Base-by-base conservation (phyloP, 2,113 vertebrate genomes). In the Hyaena hyaena region DNA sequence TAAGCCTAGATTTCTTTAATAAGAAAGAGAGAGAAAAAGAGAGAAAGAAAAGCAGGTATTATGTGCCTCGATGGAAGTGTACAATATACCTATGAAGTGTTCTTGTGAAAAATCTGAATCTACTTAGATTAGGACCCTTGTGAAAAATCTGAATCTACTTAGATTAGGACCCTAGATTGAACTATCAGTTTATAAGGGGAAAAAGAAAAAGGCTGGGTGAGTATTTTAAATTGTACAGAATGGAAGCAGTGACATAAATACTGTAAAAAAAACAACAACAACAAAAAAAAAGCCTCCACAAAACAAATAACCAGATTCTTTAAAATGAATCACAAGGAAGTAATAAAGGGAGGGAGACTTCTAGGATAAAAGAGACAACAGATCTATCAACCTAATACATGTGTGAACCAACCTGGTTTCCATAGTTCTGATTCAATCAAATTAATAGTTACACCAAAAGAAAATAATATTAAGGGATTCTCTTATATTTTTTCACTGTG, bases 311-410 rank as follows among this genome's bases (percentile, higher is more conserved):
- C 26, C 2, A 39, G 16, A 9, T 87, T 88, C 5, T 50, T 92
- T 5, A 65, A 73, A 93, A 88, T 73, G 31, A 61, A 43, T 31
- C 14, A 11, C 6, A 69, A 23, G 9, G 15, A 39, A 48, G 43
- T 39, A 71, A 31, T 39, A 71, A 31, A 79, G 12, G 4, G 5
- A 24, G 4, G 2, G 1, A 0, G 0, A 19, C 8, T 28, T 73
- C 21, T 11, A 48, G 16, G 39, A 61, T 43, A 74, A 74, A 55
- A 31, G 6, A 69, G 15, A 74, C 3, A 61, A 81, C 63, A 21
- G 26, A 45, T 9, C 65, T 63, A 19, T 77, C n/a, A 48, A 33
- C 24, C 11, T 65, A 71, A 48, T 66, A 8, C 10, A 19, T 65
- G 5, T 28, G 5, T 85, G 15, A 23, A 31, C 28, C 21, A 63